Evolutionary conservation across 2,888 invertebrate species (phyloP).

Genomic region (Anarsia innoxiella): DNA sequence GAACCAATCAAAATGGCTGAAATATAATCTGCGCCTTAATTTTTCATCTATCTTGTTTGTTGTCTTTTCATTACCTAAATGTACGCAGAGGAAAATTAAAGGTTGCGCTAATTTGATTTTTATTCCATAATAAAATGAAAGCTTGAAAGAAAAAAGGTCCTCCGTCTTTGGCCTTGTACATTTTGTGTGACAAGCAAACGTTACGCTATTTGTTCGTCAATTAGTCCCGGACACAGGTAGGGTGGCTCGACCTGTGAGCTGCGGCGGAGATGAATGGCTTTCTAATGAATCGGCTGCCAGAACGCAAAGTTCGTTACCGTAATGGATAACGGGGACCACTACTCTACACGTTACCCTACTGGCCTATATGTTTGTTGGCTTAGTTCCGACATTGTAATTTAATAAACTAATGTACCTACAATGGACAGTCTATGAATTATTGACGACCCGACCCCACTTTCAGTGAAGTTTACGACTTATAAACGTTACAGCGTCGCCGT

Average conservation of each 20-base stretch:
- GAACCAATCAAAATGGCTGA: too few species aligned
- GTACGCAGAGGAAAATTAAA: too few species aligned
- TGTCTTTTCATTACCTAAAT: too few species aligned
- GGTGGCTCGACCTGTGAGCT: conserved; percentile 18
- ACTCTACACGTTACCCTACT: not conserved
- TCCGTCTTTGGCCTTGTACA: too few species aligned
- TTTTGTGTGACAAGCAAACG: not conserved
- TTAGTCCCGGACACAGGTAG: conserved; percentile 3
- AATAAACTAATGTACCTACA: not conserved
- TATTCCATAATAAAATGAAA: not conserved
- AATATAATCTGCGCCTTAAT: too few species aligned
- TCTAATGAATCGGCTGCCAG: conserved; percentile 54
- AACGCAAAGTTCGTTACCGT: conserved; percentile 53
- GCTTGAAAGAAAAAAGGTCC: not conserved
- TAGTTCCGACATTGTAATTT: not conserved
- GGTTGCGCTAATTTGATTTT: too few species aligned
- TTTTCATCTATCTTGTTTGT: too few species aligned
- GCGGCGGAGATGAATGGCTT: conserved; percentile 49
- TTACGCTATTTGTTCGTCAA: conserved; percentile 1
- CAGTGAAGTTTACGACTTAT: too few species aligned
- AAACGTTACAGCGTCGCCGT: too few species aligned
- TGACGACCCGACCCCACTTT: too few species aligned
- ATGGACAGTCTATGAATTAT: not conserved
- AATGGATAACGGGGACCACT: conserved; percentile 38
- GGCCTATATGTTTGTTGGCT: not conserved